Conservation (phyloP, 2,888 invertebrate species). For the Diogma glabrata region DNA sequence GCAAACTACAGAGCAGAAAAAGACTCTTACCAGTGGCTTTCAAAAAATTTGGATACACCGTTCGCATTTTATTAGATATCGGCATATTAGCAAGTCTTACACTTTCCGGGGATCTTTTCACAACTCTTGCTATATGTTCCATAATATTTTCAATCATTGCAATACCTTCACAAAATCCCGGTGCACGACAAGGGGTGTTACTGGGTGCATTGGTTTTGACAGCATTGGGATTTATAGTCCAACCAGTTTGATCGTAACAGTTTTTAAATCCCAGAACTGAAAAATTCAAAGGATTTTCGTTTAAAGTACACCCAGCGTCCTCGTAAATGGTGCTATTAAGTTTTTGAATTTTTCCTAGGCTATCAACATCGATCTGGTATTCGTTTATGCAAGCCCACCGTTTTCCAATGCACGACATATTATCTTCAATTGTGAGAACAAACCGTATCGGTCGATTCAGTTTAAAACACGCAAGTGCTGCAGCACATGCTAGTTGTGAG, state of each 20-base stretch:
- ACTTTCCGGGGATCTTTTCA: conserved; percentile 45
- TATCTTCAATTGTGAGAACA: conserved; percentile 47
- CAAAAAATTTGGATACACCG: conserved; percentile 14
- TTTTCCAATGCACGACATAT: conserved; percentile 52
- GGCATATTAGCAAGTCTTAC: conserved; percentile 45
- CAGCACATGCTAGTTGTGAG: conserved; percentile 45
- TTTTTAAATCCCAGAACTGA: conserved; percentile 37
- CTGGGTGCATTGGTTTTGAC: conserved; percentile 49
- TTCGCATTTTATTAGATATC: conserved; percentile 34
- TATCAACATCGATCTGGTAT: conserved; percentile 50
- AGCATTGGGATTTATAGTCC: conserved; percentile 40
- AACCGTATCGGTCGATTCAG: conserved; percentile 52
- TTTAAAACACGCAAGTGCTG: conserved; percentile 48
- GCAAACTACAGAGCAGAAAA: too few relatives aligned
- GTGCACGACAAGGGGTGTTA: conserved; percentile 48
- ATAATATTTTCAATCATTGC: conserved; percentile 53
- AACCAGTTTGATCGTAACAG: conserved; percentile 46
- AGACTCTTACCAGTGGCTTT: conserved; percentile 37
- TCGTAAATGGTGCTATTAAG: conserved; percentile 43
- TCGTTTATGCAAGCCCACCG: conserved; percentile 40
- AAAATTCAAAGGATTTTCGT: conserved; percentile 41
- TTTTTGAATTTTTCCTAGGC: conserved; percentile 51
- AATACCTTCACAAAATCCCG: conserved; percentile 41
- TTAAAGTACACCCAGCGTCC: conserved; percentile 39
- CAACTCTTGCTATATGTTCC: conserved; percentile 48